These are phyloP conservation scores for Zapornia atra DNA, from an alignment of 2,113 vertebrate genomes.

Conservation along the genomic window DNA sequence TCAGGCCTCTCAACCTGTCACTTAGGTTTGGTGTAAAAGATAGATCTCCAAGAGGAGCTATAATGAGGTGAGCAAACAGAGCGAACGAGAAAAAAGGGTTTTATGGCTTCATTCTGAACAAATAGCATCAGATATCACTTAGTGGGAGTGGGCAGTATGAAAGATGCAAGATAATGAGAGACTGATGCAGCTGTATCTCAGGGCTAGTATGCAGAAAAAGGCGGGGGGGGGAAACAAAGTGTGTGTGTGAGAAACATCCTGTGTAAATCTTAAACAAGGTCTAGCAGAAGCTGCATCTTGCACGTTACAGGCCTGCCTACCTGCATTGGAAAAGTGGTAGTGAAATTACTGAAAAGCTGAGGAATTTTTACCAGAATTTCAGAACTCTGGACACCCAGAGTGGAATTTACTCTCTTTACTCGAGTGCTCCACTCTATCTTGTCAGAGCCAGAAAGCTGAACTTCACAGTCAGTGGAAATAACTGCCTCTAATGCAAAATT, in stretches of 20 bases:
- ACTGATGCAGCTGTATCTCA: background rate
- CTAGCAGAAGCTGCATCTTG: background rate
- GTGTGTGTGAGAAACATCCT: background rate
- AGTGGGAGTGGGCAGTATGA: background rate
- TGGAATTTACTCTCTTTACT: background rate
- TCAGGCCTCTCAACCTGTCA: background rate
- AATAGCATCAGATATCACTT: background rate
- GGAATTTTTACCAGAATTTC: background rate
- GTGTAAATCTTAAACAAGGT: background rate
- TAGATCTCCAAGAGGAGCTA: background rate
- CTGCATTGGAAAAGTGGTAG: background rate
- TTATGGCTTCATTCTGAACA: background rate
- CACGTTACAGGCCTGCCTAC: background rate
- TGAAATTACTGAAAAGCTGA: background rate
- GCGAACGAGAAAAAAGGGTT: background rate
- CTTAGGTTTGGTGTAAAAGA: background rate
- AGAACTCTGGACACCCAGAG: background rate
- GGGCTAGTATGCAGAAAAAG: background rate
- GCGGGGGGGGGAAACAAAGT: accelerated
- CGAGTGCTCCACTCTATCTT: background rate
- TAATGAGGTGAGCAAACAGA: background rate
- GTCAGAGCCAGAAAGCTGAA: background rate
- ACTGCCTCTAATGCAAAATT: background rate
- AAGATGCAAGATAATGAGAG: background rate
- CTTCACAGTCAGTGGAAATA: background rate